phyloP scores from a whole-genome alignment of 2,113 vertebrate genomes.

The Crotalus horridus region DNA sequence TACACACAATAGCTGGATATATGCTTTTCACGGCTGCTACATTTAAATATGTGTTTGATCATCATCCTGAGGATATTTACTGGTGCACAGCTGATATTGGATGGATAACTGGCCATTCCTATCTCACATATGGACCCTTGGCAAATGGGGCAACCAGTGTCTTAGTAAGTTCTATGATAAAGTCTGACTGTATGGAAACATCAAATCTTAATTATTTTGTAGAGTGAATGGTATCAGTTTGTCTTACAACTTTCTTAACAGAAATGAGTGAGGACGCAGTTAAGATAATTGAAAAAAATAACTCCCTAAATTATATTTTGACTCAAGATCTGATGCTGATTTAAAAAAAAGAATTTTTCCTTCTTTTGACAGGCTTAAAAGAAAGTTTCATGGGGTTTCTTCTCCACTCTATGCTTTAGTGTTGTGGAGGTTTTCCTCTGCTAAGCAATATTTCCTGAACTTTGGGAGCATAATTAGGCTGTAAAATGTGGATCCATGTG shows the following conservation, averaged over 20 bases:
- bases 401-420: background rate
- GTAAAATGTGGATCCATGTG: background rate
- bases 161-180: slow-evolving; percentile 76
- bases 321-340: background rate
- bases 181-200: background rate
- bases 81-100: slow-evolving; percentile 98
- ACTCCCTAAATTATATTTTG: background rate
- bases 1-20: slow-evolving; percentile 91
- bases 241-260: background rate
- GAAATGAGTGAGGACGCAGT: background rate
- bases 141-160: slow-evolving; percentile 91
- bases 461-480: background rate
- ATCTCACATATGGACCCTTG: slow-evolving; percentile 91
- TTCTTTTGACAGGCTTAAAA: background rate
- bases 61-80: slow-evolving; percentile 87
- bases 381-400: background rate
- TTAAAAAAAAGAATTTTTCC: background rate
- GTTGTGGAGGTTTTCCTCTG: background rate
- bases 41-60: slow-evolving; percentile 94
- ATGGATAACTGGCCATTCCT: slow-evolving; percentile 98
- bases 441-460: background rate
- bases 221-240: background rate
- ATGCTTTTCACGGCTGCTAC: slow-evolving; percentile 90
- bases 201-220: background rate
- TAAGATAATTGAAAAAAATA: background rate